A percentile compares a stretch with the other conserved stretches of the same genome.
Conservation (phyloP, 2,797 vertebrate species). For the Hydrolagus colliei region DNA sequence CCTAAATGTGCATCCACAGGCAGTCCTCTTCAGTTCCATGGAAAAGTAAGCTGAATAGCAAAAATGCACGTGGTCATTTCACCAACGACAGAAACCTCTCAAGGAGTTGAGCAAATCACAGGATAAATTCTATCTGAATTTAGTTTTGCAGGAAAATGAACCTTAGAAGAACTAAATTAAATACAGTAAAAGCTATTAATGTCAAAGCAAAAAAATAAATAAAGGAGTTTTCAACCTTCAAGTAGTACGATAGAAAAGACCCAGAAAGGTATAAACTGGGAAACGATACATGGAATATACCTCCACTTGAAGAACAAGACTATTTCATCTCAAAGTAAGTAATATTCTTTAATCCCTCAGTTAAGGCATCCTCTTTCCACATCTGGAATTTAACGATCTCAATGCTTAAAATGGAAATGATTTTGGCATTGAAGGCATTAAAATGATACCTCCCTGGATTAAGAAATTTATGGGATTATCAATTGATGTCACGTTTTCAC, state of each 20-base stretch:
- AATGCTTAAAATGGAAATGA: conserved; percentile 24
- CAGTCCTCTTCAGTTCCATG: not conserved
- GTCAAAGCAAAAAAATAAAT: not conserved
- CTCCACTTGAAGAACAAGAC: not conserved
- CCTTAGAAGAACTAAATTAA: not conserved
- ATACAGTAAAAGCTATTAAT: too few species aligned
- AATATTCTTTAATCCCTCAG: conserved; percentile 14
- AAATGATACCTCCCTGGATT: conserved; percentile 21
- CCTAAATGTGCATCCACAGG: not conserved
- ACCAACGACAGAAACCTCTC: too few species aligned
- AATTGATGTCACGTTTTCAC: conserved; percentile 10
- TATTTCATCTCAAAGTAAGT: conserved; percentile 5
- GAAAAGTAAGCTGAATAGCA: too few species aligned
- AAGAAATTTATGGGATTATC: not conserved
- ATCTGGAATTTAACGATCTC: not conserved
- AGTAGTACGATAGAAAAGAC: not conserved
- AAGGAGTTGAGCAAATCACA: too few species aligned
- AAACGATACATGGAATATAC: not conserved
- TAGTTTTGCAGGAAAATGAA: not conserved
- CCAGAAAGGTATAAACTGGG: not conserved
- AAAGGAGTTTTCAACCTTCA: not conserved
- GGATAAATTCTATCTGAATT: too few species aligned
- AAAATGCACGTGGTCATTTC: too few species aligned
- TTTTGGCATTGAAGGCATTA: conserved; percentile 9
- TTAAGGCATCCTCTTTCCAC: conserved; percentile 3